Evolutionary conservation across 2,113 vertebrate species (phyloP), one percentile per base, ranked within the genome.

Genomic region (Procapra przewalskii): DNA sequence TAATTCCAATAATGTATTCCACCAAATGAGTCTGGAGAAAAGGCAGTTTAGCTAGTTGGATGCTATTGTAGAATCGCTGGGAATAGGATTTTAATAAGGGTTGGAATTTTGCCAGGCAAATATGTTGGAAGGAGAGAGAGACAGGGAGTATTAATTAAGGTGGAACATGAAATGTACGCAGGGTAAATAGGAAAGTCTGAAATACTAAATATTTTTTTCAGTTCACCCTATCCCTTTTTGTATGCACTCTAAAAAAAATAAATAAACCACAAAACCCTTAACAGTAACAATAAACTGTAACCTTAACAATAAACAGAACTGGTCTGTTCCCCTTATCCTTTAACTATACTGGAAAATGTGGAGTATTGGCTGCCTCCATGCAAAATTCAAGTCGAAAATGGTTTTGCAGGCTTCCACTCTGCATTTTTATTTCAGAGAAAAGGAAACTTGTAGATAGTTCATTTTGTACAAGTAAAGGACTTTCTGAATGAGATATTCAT

Each of bases 221-320:
- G 10, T 31, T 75, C 19, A 85, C 29, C 90, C 19, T 96, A 13
- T 94, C 1, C 25, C 31, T 84, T 79, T 95, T 94, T 60, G 13
- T 50, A 52, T 81, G 15, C 7, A 81, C 36, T 91, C n/a, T 82
- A 77, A 96, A 97, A 77, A 96, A 96, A 93, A 52, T 15, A 50
- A 52, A 43, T 88, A 77, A 96, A 48, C 80, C 75, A 55, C 15
- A 23, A 83, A 88, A 80, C 19, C 40, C 10, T 40, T 23, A 75
- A 75, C 67, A 13, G 67, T 75, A 23, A 75, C 67, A 40, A 75
- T 75, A 75, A 75, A 75, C n/a, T 21, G 9, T 71, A 71, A 71
- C 19, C n/a, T 71, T 23, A 71, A 23, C 67, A 75, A 40, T 40
- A 75, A 75, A 40, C 67, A 23, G 67, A 40, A 77, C 7, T 13